Evolutionary conservation across 2,888 invertebrate genomes (phyloP), one percentile per base, ranked within the genome.

Genomic region (Pegoplata infirma): DNA sequence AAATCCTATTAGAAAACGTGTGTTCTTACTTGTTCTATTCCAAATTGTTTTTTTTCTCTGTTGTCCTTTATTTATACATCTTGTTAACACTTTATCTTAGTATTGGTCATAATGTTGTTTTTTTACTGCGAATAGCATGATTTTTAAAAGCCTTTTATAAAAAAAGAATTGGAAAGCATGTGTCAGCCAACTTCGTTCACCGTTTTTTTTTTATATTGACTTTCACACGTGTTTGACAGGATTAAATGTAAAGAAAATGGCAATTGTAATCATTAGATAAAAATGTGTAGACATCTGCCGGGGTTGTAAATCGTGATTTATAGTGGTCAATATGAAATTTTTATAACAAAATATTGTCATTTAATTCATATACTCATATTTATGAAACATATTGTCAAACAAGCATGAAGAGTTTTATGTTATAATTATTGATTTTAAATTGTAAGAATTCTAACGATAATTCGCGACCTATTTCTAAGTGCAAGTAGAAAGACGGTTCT

Each of bases 1-100:
- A 75, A 81, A 82, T 82, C 82, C 82, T 82, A 82, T 82, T 82
- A 82, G 76, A 79, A 81, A 82, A 81, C 82, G 81, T 82, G 82
- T 81, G 79, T 82, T 80, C 71, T 53, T 66, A 36, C 72, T 44
- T 79, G 74, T 71, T 73, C 47, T 61, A 8, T 73, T 68, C 19
- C 44, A n/a, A n/a, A n/a, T n/a, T n/a, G n/a, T 28, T 16, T 69
- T 64, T 59, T 73, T 73, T 63, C 56, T 44, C 32, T 40, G 36
- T n/a, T 40, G 36, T 40, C n/a, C 36, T 40, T n/a, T n/a, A n/a
- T n/a, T n/a, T 40, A 5, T 40, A 40, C 36, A 40, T 56, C 67
- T 74, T 82, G 76, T 77, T 74, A 79, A 76, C 77, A 81, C 73
- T 64, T 76, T 72, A 79, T 75, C 71, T 71, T 53, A 53, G 79